phyloP scores from a whole-genome alignment of 2,113 vertebrate species.

The Varanus salvator region DNA sequence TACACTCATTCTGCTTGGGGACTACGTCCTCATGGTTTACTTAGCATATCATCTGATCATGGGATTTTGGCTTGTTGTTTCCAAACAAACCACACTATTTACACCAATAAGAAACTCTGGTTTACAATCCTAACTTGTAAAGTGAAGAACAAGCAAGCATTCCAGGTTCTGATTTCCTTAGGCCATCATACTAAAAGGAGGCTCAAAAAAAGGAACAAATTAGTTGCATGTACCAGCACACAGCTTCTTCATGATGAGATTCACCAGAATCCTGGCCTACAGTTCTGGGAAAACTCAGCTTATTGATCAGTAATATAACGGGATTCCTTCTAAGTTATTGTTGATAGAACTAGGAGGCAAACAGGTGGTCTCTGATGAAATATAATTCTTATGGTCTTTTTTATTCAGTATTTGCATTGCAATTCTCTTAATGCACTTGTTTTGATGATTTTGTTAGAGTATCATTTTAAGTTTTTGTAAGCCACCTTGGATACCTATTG shows the following conservation, averaged over 20 bases:
- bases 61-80: not conserved
- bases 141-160: not conserved
- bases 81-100: not conserved
- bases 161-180: not conserved
- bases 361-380: constrained; percentile 32
- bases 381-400: not conserved
- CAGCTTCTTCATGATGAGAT: no score
- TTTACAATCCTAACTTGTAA: not conserved
- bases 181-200: no score
- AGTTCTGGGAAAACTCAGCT: not conserved
- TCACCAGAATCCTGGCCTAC: no score
- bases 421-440: not conserved
- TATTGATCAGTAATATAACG: not conserved
- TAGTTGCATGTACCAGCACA: not conserved
- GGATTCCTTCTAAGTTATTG: constrained; percentile 25
- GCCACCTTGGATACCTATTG: not conserved
- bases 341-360: constrained; percentile 14
- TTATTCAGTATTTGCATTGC: not conserved
- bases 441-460: not conserved
- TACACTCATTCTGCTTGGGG: not conserved
- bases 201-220: not conserved
- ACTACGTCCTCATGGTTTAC: not conserved
- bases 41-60: not conserved
- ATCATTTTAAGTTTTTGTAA: not conserved
- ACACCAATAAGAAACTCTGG: not conserved